Conservation (phyloP, 1,140 invertebrate genomes). For the Maconellicoccus hirsutus region DNA sequence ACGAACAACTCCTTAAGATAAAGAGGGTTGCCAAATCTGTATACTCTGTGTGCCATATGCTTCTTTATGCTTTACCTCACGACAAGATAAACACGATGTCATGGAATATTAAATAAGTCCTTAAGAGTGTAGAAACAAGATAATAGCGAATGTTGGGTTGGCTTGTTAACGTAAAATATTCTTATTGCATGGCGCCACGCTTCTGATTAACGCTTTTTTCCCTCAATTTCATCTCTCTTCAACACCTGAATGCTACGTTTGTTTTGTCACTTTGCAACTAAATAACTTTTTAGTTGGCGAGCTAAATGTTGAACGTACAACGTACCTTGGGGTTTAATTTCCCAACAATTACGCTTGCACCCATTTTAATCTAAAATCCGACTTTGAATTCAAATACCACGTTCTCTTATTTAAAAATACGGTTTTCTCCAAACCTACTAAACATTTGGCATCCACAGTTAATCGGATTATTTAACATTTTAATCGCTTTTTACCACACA, state of each 20-base stretch:
- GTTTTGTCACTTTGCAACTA: background rate
- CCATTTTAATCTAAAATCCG: background rate
- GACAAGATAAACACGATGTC: background rate
- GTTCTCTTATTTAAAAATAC: too few species aligned
- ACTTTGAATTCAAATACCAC: background rate
- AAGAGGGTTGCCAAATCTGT: conserved; percentile 7
- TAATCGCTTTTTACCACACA: background rate
- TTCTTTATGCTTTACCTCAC: background rate
- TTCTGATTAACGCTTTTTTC: background rate
- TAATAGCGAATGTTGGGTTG: background rate
- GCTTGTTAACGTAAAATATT: conserved; percentile 19
- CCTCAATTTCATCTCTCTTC: background rate
- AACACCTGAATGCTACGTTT: conserved; percentile 11
- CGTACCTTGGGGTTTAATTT: too few species aligned
- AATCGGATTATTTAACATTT: conserved; percentile 16
- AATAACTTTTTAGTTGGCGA: background rate
- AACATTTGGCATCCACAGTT: too few species aligned
- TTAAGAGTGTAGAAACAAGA: conserved; percentile 15
- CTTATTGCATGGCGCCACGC: conserved; percentile 18
- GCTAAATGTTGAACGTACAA: too few species aligned
- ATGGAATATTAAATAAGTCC: conserved; percentile 17
- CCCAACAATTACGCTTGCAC: background rate
- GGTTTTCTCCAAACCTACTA: too few species aligned
- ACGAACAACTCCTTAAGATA: background rate
- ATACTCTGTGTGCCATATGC: background rate